These are phyloP conservation scores for Hydrotaea diabolus DNA, from an alignment of 2,888 invertebrate species.

Conservation along the genomic window DNA sequence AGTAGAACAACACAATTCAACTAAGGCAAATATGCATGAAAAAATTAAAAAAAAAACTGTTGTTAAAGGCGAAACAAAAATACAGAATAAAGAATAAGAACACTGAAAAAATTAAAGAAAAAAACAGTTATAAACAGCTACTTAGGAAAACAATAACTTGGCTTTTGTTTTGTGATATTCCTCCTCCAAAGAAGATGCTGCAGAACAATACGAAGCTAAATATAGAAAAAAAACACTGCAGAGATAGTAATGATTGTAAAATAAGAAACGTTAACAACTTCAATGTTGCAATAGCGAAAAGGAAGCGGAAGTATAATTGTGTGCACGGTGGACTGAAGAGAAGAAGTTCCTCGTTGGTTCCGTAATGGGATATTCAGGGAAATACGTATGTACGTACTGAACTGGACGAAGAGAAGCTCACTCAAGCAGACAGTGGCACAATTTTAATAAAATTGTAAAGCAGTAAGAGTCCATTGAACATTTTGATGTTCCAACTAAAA, in stretches of 20 bases:
- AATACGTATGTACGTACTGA: too few relatives aligned
- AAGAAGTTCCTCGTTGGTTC: too few relatives aligned
- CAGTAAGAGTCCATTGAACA: too few relatives aligned
- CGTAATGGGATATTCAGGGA: too few relatives aligned
- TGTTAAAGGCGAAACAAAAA: conserved; percentile 38
- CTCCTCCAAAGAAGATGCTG: conserved; percentile 23
- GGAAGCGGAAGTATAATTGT: too few relatives aligned
- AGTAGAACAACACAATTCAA: neutral
- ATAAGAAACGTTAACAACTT: conserved; percentile 30
- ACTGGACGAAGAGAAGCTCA: too few relatives aligned
- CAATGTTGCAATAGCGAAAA: conserved; percentile 17
- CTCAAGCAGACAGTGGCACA: too few relatives aligned
- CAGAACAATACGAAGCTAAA: conserved; percentile 47
- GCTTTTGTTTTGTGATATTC: conserved; percentile 30
- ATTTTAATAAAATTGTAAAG: too few relatives aligned
- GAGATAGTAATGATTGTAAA: conserved; percentile 44
- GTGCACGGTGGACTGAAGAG: too few relatives aligned
- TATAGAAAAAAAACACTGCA: conserved; percentile 47
- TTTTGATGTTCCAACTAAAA: too few relatives aligned
- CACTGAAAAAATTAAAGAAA: too few relatives aligned
- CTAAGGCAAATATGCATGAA: neutral
- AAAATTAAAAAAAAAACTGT: conserved; percentile 39
- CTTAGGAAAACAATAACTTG: conserved; percentile 63
- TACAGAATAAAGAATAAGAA: conserved; percentile 25
- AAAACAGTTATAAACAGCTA: conserved; percentile 61